Evolutionary conservation across 1,140 invertebrate genomes (phyloP).

Genomic region (Plodia interpunctella): DNA sequence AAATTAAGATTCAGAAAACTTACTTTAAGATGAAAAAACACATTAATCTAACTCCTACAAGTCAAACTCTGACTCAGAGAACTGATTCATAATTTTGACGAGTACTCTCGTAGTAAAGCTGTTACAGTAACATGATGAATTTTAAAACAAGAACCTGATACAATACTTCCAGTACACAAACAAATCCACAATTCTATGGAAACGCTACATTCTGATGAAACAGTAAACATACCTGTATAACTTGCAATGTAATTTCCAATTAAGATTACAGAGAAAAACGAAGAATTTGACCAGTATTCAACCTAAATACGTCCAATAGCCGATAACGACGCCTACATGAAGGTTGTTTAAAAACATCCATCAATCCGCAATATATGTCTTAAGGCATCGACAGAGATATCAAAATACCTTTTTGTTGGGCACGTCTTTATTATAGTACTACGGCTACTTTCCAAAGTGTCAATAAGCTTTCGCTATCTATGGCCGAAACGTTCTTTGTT

Average conservation of each 20-base stretch:
- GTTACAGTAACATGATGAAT: too few relatives aligned
- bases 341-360: not conserved
- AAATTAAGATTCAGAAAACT: too few relatives aligned
- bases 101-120: too few relatives aligned
- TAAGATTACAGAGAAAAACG: not conserved
- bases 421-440: not conserved
- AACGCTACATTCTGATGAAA: too few relatives aligned
- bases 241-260: constrained; percentile 1
- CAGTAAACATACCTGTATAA: not conserved
- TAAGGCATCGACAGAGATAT: not conserved
- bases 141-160: too few relatives aligned
- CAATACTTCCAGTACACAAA: too few relatives aligned
- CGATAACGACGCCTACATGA: constrained; percentile 1
- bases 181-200: too few relatives aligned
- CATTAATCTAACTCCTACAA: too few relatives aligned
- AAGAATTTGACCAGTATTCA: constrained; percentile 2
- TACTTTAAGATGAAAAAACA: too few relatives aligned
- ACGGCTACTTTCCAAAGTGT: constrained; percentile 1
- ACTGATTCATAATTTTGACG: too few relatives aligned
- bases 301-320: constrained; percentile 4
- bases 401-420: not conserved
- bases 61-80: too few relatives aligned
- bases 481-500: not conserved
- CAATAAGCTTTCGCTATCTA: constrained; percentile 4
- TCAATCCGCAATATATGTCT: not conserved